These are phyloP conservation scores for Lypha dubia DNA, from an alignment of 2,888 invertebrate genomes.

Conservation along the genomic window DNA sequence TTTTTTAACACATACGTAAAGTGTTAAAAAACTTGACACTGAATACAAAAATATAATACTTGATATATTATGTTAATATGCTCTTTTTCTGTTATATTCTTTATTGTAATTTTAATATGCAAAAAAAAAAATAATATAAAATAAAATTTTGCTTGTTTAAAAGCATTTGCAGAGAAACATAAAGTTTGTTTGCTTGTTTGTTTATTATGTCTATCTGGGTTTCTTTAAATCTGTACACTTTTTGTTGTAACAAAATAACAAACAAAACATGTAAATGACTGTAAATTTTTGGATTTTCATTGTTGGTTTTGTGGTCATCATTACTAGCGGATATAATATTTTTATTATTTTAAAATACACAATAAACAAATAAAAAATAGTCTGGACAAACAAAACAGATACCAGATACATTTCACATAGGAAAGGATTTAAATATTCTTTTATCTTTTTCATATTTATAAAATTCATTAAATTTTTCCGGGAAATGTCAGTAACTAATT, in stretches of 20 bases:
- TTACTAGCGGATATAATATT: no score
- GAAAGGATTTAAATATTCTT: conserved; percentile 1
- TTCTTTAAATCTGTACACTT: conserved; percentile 29
- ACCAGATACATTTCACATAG: conserved; percentile 45
- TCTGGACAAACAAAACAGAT: conserved; percentile 45
- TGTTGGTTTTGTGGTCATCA: conserved; percentile 34
- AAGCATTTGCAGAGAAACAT: conserved; percentile 45
- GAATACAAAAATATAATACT: not conserved
- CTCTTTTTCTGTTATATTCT: not conserved
- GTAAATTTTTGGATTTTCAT: conserved; percentile 7
- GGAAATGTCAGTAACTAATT: no score
- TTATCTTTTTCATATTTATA: not conserved
- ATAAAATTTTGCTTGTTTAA: conserved; percentile 6
- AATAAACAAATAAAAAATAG: conserved; percentile 30
- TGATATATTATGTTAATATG: not conserved
- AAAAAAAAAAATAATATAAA: not conserved
- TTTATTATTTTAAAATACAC: conserved; percentile 17
- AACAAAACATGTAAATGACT: conserved; percentile 22
- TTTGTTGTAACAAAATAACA: not conserved
- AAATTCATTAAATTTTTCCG: not conserved
- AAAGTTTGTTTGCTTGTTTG: conserved; percentile 1
- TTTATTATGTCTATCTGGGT: conserved; percentile 21
- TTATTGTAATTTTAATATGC: not conserved
- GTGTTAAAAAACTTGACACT: not conserved
- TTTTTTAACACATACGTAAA: not conserved